Percentiles rank a stretch among this genome's conserved stretches.
phyloP scores from a whole-genome alignment of 2,113 vertebrate species.

The Suncus etruscus region DNA sequence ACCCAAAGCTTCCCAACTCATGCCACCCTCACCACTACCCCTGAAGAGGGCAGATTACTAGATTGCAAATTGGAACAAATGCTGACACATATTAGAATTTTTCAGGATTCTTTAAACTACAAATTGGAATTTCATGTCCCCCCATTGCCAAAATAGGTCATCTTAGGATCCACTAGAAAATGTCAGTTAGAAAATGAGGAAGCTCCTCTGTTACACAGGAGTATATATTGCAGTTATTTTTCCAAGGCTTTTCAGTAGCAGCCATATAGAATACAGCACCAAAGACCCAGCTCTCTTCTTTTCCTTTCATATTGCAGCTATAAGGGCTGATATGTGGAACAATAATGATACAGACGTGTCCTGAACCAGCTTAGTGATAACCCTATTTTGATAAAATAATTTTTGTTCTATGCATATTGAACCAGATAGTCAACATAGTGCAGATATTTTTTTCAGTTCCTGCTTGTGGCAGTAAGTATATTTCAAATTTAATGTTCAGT shows the following conservation, averaged over 20 bases:
- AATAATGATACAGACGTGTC: constrained; percentile 93
- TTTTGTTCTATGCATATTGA: constrained; percentile 98
- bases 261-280: constrained; percentile 97
- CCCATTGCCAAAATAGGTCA: constrained; percentile 97
- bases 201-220: constrained; percentile 95
- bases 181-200: constrained; percentile 93
- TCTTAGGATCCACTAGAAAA: constrained; percentile 93
- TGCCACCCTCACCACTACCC: constrained; percentile 90
- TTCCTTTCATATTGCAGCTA: constrained; percentile 96
- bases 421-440: constrained; percentile 78
- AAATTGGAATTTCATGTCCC: constrained; percentile 96
- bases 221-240: constrained; percentile 97
- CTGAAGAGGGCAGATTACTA: constrained; percentile 89
- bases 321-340: constrained; percentile 97
- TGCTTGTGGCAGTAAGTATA: too few relatives aligned
- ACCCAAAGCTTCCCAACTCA: constrained; percentile 90
- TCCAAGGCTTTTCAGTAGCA: constrained; percentile 96
- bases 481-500: too few relatives aligned
- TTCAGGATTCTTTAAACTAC: constrained; percentile 90
- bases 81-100: constrained; percentile 92
- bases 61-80: constrained; percentile 98
- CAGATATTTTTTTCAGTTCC: too few relatives aligned
- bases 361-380: constrained; percentile 92
- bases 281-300: constrained; percentile 98
- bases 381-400: constrained; percentile 95